A percentile compares a stretch with the other conserved stretches of the same genome.
phyloP scores from a whole-genome alignment of 2,113 vertebrate species.

The Datnioides undecimradiatus region DNA sequence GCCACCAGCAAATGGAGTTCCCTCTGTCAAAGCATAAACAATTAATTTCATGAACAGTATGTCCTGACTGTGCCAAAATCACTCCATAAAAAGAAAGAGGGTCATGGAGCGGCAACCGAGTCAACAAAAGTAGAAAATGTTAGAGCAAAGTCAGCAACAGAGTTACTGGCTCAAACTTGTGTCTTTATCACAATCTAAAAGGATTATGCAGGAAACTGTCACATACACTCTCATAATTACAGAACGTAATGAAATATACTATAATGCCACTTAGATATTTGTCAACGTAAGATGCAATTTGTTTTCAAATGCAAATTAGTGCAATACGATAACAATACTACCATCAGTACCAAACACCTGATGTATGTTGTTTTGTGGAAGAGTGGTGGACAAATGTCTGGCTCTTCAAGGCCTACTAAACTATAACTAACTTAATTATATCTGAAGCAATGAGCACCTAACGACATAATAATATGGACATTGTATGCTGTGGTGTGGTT shows the following conservation, averaged over 20 bases:
- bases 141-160: neutral
- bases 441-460: constrained; percentile 4
- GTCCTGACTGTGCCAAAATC: constrained; percentile 16
- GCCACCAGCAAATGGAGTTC: constrained; percentile 93
- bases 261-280: neutral
- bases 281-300: neutral
- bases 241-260: neutral
- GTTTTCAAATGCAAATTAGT: neutral
- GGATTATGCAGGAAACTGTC: neutral
- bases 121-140: neutral
- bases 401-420: constrained; percentile 28
- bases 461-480: neutral
- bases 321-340: neutral
- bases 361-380: constrained; percentile 4
- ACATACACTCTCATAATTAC: neutral
- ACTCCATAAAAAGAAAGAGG: constrained; percentile 25
- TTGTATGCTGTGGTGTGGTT: constrained; percentile 2
- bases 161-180: neutral
- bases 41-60: constrained; percentile 68
- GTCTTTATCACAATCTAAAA: neutral
- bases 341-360: neutral
- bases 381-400: constrained; percentile 21
- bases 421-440: constrained; percentile 11
- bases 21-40: constrained; percentile 86
- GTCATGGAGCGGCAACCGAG: constrained; percentile 35